Evolutionary conservation across 2,113 vertebrate genomes (phyloP).

Genomic region (Bostrychus sinensis): DNA sequence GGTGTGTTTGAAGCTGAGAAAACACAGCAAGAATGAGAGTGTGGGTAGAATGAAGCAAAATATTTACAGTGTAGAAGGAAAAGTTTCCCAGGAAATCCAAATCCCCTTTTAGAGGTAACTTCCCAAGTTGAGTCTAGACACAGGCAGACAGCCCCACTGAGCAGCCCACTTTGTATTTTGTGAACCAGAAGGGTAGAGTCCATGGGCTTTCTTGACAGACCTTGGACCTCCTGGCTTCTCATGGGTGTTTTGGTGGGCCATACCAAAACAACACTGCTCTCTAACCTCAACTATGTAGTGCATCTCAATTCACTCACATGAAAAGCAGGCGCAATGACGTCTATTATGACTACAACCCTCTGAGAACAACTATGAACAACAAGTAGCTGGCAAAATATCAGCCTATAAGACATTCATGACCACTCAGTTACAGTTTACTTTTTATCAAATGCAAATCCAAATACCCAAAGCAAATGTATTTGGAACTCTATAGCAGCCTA

Average conservation of each 20-base stretch:
- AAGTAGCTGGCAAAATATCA: background rate
- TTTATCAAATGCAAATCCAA: background rate
- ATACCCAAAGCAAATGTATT: too few species aligned
- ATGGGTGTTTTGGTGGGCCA: conserved; percentile 40
- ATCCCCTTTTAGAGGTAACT: conserved; percentile 63
- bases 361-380: background rate
- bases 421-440: background rate
- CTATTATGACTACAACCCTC: conserved; percentile 19
- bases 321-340: conserved; percentile 31
- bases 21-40: conserved; percentile 62
- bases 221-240: conserved; percentile 56
- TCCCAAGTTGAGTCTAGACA: conserved; percentile 63
- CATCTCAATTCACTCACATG: conserved; percentile 36
- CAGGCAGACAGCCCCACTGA: conserved; percentile 48
- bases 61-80: conserved; percentile 70
- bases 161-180: conserved; percentile 49
- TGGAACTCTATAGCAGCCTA: too few species aligned
- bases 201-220: conserved; percentile 36
- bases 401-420: background rate
- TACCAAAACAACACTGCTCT: conserved; percentile 46
- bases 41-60: conserved; percentile 54
- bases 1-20: conserved; percentile 31
- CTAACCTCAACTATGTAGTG: conserved; percentile 49
- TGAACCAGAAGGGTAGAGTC: conserved; percentile 45
- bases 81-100: conserved; percentile 72